Base-by-base conservation (phyloP, 1,140 invertebrate species). In the Drosophila ficusphila region DNA sequence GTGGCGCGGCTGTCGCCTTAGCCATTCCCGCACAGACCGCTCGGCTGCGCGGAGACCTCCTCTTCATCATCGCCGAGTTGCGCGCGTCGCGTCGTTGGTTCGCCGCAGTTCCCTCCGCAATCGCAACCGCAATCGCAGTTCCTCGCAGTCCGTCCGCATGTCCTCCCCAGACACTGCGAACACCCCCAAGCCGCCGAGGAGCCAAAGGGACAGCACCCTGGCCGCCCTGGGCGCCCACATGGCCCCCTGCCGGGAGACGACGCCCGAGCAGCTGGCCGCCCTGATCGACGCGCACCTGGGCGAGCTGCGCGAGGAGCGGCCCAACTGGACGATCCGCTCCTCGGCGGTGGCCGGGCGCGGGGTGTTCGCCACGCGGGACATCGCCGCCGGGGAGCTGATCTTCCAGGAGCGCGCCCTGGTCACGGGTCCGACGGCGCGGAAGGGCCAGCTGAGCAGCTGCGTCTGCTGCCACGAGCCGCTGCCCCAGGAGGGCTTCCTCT, bases 361-460 rank as follows among this genome's bases (percentile, higher is more conserved):
- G 4, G 69, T 96, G 1, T 93, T 96, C 46, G 95, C 95, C 3
- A 94, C 91, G 0, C 91, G 94, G 41, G 93, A 95, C 67, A 94
- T 96, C 8, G 76, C 91, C 19, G 76, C 92, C 11, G 95, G 95
- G 21, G 95, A 96, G 90, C 74, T 95, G 6, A 93, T 96, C 36
- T 95, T 95, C 77, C 91, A 93, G 2, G 95, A 96, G 78, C 90
- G 90, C 23, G 94, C 95, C 0, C 73, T 96, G 1, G 92, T 96
- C 9, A 79, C 93, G 16, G 95, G 95, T 0, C 95, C 95, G 1
- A 91, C 90, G 5, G 90, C 90, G 0, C 61, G 90, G 21, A 91
- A 91, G 54, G 90, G 89, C 0, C 74, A 85, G 58, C 51, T 91
- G 48, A 90, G 90, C 56, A 89, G 79, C 11, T 91, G 90, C 71